These are phyloP conservation scores for Pantherophis alleghaniensis DNA, from an alignment of 2,797 vertebrate species.

Conservation along the genomic window DNA sequence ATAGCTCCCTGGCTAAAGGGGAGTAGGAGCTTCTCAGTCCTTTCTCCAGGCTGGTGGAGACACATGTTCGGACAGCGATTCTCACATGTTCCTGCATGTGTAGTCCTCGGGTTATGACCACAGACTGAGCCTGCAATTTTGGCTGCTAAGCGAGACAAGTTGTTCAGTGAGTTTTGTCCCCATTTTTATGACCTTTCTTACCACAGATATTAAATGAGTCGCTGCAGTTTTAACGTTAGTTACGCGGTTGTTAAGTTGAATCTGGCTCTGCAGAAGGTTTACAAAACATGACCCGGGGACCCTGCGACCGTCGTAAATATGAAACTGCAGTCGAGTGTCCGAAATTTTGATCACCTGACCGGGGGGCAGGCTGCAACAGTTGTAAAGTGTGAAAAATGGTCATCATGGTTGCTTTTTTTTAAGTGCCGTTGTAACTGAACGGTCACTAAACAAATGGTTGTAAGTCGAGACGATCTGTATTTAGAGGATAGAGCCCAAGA, in stretches of 20 bases:
- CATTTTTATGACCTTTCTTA: neutral
- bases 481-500: neutral
- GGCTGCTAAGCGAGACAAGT: neutral
- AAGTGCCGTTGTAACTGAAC: neutral
- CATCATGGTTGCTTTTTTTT: neutral
- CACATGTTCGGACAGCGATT: neutral
- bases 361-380: too few relatives aligned
- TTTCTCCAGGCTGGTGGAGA: neutral
- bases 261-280: neutral
- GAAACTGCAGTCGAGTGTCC: neutral
- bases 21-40: neutral
- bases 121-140: neutral
- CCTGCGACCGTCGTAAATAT: neutral
- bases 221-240: neutral
- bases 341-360: neutral
- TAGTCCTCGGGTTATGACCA: neutral
- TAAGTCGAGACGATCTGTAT: neutral
- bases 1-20: neutral
- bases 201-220: neutral
- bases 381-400: neutral
- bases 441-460: neutral
- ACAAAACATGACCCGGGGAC: neutral
- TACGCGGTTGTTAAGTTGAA: neutral
- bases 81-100: neutral
- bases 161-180: neutral